Evolutionary conservation across 2,888 invertebrate species (phyloP).

Genomic region (Hedya salicella): DNA sequence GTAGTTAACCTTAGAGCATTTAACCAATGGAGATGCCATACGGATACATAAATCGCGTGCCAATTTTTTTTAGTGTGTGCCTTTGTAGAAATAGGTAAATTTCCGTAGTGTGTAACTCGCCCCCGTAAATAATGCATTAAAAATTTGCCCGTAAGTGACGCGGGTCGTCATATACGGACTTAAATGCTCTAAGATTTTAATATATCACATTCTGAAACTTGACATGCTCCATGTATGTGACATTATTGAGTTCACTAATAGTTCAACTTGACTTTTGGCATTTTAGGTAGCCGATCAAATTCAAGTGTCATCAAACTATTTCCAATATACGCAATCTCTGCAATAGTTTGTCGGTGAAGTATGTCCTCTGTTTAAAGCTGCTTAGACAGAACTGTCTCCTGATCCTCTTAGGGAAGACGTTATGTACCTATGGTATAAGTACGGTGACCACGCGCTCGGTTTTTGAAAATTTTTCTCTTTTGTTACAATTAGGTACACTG

Average conservation of each 20-base stretch:
- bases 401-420: slow-evolving; percentile 35
- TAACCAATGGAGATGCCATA: no score
- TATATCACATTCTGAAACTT: neutral
- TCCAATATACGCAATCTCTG: slow-evolving; percentile 35
- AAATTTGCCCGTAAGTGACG: no score
- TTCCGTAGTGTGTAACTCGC: no score
- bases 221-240: neutral
- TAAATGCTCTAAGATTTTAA: no score
- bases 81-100: no score
- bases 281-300: slow-evolving; percentile 24
- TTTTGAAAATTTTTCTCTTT: neutral
- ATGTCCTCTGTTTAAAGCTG: slow-evolving; percentile 37
- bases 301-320: slow-evolving; percentile 36
- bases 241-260: slow-evolving; percentile 25
- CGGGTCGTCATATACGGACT: no score
- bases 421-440: slow-evolving; percentile 29
- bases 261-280: slow-evolving; percentile 22
- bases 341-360: slow-evolving; percentile 36
- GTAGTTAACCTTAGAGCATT: no score
- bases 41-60: no score
- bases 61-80: no score
- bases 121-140: no score
- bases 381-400: slow-evolving; percentile 35
- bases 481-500: no score
- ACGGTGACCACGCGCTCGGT: slow-evolving; percentile 3